These are phyloP conservation scores for Dysidea cf. avara DNA, from an alignment of 37 sponge, comb jelly and placozoan genomes.

Conservation along the genomic window DNA sequence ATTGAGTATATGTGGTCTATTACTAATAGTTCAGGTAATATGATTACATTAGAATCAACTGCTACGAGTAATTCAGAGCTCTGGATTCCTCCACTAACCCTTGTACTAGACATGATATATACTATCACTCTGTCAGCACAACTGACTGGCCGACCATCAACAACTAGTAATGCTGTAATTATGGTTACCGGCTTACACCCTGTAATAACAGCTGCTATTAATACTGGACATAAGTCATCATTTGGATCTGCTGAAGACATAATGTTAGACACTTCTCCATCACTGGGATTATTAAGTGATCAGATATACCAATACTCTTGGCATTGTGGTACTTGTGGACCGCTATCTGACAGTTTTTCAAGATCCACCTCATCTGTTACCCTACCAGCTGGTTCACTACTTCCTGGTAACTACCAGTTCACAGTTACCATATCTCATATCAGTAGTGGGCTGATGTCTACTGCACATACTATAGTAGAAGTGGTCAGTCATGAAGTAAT, in stretches of 20 bases:
- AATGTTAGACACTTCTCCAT: constrained; percentile 7
- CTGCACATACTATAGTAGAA: constrained; percentile 4
- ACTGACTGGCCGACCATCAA: neutral
- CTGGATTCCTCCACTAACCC: constrained; percentile 18
- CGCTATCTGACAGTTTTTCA: too few relatives aligned
- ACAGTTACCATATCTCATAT: neutral
- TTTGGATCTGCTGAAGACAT: constrained; percentile 7
- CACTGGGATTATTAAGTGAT: constrained; percentile 4
- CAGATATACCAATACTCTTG: too few relatives aligned
- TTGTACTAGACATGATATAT: constrained; percentile 7
- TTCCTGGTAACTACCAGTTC: constrained; percentile 23
- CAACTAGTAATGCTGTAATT: neutral
- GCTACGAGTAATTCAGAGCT: constrained; percentile 14
- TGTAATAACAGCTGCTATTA: constrained; percentile 7
- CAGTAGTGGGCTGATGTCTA: neutral
- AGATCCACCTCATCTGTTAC: too few relatives aligned
- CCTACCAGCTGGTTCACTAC: constrained; percentile 5
- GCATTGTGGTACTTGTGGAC: too few relatives aligned
- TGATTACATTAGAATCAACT: constrained; percentile 1
- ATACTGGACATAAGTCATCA: constrained; percentile 12
- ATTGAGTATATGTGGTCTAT: constrained; percentile 13
- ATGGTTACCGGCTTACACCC: neutral
- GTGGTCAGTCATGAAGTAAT: constrained; percentile 5
- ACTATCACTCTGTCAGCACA: constrained; percentile 18
- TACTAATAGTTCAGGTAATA: neutral